Conservation (phyloP, 2,113 vertebrate genomes). For the Eubucco bourcierii region DNA sequence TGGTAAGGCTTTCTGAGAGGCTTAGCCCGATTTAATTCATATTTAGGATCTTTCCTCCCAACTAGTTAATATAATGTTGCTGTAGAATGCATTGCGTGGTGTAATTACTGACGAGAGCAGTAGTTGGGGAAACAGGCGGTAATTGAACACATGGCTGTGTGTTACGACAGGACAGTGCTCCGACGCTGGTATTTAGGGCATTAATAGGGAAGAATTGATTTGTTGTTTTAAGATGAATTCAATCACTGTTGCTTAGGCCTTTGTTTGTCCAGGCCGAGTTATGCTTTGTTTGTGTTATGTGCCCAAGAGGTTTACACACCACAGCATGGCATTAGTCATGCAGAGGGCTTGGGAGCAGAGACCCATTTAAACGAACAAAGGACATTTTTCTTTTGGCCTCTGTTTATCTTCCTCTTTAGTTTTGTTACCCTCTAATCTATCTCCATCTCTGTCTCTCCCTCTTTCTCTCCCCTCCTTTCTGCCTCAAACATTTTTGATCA, state of each 20-base stretch:
- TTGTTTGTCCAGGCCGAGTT: constrained; percentile 72
- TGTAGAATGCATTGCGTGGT: constrained; percentile 55
- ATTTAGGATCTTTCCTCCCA: constrained; percentile 67
- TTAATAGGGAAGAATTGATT: constrained; percentile 75
- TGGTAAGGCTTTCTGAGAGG: constrained; percentile 20
- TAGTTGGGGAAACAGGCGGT: constrained; percentile 60
- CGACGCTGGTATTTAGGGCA: constrained; percentile 65
- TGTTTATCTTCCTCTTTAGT: constrained; percentile 58
- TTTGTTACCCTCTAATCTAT: constrained; percentile 43
- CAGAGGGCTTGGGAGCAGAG: constrained; percentile 51
- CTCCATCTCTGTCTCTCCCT: not conserved
- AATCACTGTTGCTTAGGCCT: constrained; percentile 63
- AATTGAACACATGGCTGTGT: constrained; percentile 69
- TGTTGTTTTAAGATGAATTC: constrained; percentile 73
- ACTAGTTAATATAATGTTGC: constrained; percentile 69
- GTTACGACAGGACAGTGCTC: constrained; percentile 67
- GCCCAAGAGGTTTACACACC: constrained; percentile 62
- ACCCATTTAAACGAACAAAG: constrained; percentile 52
- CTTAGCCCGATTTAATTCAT: constrained; percentile 68
- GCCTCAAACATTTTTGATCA: not conserved
- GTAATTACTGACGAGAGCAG: constrained; percentile 70
- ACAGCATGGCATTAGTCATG: constrained; percentile 57
- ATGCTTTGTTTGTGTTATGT: constrained; percentile 71
- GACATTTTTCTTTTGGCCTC: constrained; percentile 38
- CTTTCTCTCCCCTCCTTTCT: not conserved